phyloP scores from a whole-genome alignment of 2,113 vertebrate genomes.

The Halcyon malimbica region DNA sequence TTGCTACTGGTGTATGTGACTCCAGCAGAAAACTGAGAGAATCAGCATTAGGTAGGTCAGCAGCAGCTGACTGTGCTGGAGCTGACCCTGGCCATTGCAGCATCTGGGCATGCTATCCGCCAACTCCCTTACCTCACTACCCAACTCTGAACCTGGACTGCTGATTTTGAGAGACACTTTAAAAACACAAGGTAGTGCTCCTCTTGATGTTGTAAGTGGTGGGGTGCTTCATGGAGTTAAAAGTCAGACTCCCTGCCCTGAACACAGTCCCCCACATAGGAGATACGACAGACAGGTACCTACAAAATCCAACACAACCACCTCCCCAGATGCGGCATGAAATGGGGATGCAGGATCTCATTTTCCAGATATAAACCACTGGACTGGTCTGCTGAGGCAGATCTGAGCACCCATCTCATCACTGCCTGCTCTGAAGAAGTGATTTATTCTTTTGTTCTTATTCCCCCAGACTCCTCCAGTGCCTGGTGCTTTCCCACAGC shows the following conservation, averaged over 20 bases:
- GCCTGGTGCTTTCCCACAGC: background rate
- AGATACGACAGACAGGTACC: fast-evolving
- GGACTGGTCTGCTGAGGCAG: background rate
- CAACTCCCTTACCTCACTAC: background rate
- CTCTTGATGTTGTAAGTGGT: background rate
- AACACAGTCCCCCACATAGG: background rate
- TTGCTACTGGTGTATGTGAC: background rate
- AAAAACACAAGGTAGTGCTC: background rate
- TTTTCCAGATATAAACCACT: background rate
- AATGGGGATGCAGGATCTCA: background rate
- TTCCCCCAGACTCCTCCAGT: fast-evolving
- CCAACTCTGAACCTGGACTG: background rate
- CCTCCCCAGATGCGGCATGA: fast-evolving
- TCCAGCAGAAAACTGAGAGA: background rate
- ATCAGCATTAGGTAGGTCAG: background rate
- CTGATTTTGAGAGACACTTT: background rate
- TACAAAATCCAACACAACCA: background rate
- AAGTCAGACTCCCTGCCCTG: background rate
- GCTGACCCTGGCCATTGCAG: fast-evolving
- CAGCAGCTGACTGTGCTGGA: background rate
- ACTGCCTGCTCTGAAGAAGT: background rate
- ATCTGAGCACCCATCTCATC: background rate
- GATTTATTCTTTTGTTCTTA: background rate
- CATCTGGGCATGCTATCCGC: background rate
- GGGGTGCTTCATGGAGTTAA: fast-evolving